These are phyloP conservation scores for Montipora capricornis DNA, from an alignment of 64 coral and sea anemone genomes.

Conservation along the genomic window DNA sequence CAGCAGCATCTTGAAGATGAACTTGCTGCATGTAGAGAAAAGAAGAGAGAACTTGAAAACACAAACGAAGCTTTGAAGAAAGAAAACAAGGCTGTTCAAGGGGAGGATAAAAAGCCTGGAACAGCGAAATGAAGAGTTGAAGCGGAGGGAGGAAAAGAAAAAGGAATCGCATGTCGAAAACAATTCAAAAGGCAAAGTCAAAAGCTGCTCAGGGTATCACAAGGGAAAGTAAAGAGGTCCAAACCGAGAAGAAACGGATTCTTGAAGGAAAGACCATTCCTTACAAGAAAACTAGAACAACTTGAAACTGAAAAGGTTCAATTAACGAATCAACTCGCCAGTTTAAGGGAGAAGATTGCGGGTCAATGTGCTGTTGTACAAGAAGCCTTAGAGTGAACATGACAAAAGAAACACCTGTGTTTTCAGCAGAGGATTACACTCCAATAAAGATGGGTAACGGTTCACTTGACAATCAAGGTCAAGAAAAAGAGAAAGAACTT, in stretches of 20 bases:
- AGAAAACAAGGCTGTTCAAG: conserved; percentile 62
- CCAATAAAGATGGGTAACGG: not conserved
- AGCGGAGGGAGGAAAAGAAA: not conserved
- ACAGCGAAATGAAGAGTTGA: conserved; percentile 24
- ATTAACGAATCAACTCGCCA: not conserved
- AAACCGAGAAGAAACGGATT: not conserved
- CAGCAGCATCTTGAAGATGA: conserved; percentile 43
- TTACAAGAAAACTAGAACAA: conserved; percentile 16
- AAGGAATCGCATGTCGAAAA: not conserved
- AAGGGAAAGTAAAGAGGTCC: conserved; percentile 26
- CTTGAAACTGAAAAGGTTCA: conserved; percentile 23
- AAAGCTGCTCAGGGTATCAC: not conserved
- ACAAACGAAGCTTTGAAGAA: conserved; percentile 54
- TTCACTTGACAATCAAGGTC: not conserved
- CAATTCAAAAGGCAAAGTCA: not conserved
- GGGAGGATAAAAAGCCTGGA: conserved; percentile 32
- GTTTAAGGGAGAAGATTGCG: not conserved
- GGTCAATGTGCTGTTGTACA: not conserved
- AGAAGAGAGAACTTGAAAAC: conserved; percentile 64
- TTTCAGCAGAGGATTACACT: not conserved
- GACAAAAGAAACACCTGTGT: not conserved
- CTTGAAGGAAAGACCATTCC: not conserved
- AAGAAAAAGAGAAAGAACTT: conserved; percentile 1
- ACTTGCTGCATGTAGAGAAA: conserved; percentile 35
- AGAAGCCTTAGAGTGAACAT: not conserved